A percentile compares a stretch with the other conserved stretches of the same genome.
These are phyloP conservation scores for Panthera tigris DNA, from an alignment of 2,113 vertebrate species.

Conservation along the genomic window DNA sequence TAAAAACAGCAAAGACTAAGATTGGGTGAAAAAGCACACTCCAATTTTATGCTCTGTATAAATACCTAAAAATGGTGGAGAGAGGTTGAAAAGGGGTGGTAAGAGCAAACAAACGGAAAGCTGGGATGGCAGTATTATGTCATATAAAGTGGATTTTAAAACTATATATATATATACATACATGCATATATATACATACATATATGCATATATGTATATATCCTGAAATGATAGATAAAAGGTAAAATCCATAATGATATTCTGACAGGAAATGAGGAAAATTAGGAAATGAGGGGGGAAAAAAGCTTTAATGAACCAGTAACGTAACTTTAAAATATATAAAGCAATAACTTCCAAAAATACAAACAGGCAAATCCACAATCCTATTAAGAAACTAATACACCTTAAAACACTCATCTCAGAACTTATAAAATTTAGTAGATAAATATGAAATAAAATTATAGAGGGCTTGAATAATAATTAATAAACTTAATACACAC, in stretches of 20 bases:
- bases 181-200: no score
- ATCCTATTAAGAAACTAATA: neutral
- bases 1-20: neutral
- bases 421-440: neutral
- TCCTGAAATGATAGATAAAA: neutral
- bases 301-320: neutral
- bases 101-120: neutral
- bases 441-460: constrained; percentile 7
- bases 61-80: neutral
- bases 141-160: neutral
- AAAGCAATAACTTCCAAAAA: neutral
- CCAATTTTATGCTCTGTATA: neutral
- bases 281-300: neutral
- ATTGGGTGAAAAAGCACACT: neutral
- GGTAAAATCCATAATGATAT: neutral
- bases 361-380: neutral
- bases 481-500: neutral
- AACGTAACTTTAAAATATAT: neutral
- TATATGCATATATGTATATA: no score
- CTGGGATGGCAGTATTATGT: neutral
- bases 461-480: neutral
- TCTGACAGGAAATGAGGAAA: neutral
- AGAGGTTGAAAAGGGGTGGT: neutral
- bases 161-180: no score
- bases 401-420: neutral